Conservation (phyloP, 2,797 vertebrate species). For the Synaphobranchus kaupii region DNA sequence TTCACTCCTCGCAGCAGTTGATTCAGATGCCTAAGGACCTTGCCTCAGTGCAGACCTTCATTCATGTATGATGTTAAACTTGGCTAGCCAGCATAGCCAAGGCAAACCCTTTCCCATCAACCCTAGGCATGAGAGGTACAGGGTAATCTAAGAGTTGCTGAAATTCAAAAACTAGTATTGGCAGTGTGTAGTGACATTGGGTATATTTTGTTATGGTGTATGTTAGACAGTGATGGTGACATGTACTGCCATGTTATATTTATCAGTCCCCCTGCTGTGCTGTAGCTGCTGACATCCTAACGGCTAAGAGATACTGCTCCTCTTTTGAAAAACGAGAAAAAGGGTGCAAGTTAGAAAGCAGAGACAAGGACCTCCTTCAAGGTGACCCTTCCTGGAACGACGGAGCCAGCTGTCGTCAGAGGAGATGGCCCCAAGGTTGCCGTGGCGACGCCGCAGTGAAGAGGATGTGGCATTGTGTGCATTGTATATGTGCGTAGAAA, state of each 20-base stretch:
- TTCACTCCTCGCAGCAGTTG: neutral
- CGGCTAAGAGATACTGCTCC: neutral
- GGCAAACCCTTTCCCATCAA: neutral
- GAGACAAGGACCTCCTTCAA: constrained; percentile 4
- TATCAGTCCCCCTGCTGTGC: neutral
- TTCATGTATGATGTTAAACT: neutral
- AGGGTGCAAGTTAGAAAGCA: neutral
- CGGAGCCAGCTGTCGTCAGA: constrained; percentile 28
- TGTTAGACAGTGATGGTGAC: neutral
- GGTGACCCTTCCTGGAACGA: constrained; percentile 8
- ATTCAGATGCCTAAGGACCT: neutral
- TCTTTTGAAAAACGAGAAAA: neutral
- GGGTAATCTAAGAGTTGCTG: neutral
- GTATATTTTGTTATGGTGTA: neutral
- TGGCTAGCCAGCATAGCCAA: neutral
- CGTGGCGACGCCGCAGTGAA: constrained; percentile 50
- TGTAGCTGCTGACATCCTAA: neutral
- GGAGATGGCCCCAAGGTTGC: constrained; percentile 49
- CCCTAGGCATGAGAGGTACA: neutral
- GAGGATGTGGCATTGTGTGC: constrained; percentile 32
- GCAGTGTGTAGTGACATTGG: neutral
- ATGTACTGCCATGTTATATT: neutral
- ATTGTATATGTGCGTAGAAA: constrained; percentile 25
- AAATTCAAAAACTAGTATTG: neutral
- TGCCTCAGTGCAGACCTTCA: neutral